Base-by-base conservation (phyloP, 2,113 vertebrate genomes). In the Nannospalax galili region DNA sequence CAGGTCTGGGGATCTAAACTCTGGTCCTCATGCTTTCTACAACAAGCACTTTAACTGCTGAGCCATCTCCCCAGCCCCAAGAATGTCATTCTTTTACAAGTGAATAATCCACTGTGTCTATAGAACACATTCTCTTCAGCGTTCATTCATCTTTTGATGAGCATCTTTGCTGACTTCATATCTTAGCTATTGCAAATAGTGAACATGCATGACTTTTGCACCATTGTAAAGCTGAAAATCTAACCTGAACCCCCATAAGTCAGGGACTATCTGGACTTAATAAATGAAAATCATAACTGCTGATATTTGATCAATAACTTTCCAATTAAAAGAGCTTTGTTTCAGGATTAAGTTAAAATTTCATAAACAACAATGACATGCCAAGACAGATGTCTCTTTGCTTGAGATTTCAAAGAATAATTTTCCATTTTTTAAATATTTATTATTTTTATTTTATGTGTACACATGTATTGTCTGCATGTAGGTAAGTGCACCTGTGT, bases 261-360 rank as follows among this genome's bases (percentile, higher is more conserved):
- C n/a, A 58, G 48, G 37, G 30, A 58, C 62, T n/a, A 42, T 69
- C n/a, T 69, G 69, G n/a, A 74, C 79, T 64, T 75, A 64, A 70
- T 35, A 80, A 70, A 35, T 37, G 17, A 35, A 58, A 58, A 94
- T 80, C n/a, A 30, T 42, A 69, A 11, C 52, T 90, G 62, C 65
- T 64, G 73, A 79, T 93, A 73, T 87, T 30, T 73, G 58, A 81
- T 32, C 42, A 15, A 6, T 42, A 37, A 58, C 16, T 78, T 89
- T 91, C 15, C 42, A 52, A 77, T 85, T 64, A 89, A 77, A 77
- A 91, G 88, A 86, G 32, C 35, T 73, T 92, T 62, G 73, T 89
- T 67, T 35, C 16, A 93, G 80, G 60, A 81, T 58, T 81, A 92
- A 48, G 15, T 95, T 77, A 88, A 93, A 96, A 52, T n/a, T 95